Conservation (phyloP, 2,113 vertebrate species). For the Stigmatopora nigra region DNA sequence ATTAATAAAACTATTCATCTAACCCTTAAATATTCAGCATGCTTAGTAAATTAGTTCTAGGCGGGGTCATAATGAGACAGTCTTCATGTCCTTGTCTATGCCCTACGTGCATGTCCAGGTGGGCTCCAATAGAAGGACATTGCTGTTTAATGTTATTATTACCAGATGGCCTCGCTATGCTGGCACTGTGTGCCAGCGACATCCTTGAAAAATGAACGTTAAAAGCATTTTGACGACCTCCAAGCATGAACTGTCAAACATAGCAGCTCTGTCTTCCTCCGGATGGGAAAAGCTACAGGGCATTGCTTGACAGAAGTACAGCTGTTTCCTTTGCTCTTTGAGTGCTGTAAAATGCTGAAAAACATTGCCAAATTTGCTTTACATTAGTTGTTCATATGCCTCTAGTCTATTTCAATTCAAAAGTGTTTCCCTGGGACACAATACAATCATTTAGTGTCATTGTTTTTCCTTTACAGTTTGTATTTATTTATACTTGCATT, state of each 20-base stretch:
- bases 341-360: conserved; percentile 32
- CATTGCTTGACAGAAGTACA: conserved; percentile 45
- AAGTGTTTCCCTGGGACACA: not conserved
- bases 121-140: conserved; percentile 42
- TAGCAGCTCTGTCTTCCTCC: conserved; percentile 24
- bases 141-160: conserved; percentile 40
- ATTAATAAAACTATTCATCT: not conserved
- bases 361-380: conserved; percentile 50
- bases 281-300: conserved; percentile 48
- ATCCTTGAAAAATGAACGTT: conserved; percentile 52
- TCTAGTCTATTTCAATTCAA: conserved; percentile 13
- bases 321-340: conserved; percentile 63
- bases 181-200: conserved; percentile 31
- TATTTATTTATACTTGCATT: conserved; percentile 16
- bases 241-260: conserved; percentile 35
- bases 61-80: conserved; percentile 2
- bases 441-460: not conserved
- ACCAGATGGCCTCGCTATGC: conserved; percentile 59
- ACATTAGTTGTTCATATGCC: conserved; percentile 9
- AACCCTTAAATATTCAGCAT: not conserved
- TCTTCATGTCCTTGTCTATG: conserved; percentile 38
- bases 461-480: conserved; percentile 21
- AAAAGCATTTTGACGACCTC: conserved; percentile 28
- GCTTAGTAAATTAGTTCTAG: not conserved
- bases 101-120: conserved; percentile 40